These are phyloP conservation scores for Brachyistius frenatus DNA, from an alignment of 2,113 vertebrate species.

Conservation along the genomic window DNA sequence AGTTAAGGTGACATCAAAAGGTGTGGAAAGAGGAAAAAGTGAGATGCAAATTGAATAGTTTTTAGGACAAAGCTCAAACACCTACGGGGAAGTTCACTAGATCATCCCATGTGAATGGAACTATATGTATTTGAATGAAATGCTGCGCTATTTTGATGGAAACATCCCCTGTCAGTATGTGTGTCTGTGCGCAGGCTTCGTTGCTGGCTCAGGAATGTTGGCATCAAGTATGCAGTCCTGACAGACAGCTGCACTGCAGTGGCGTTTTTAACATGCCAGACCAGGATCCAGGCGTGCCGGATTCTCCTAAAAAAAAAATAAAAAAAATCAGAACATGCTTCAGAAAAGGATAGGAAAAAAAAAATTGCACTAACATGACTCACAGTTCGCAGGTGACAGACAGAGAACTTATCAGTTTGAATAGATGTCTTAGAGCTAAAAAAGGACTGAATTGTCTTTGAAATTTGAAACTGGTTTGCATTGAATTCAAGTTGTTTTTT, in stretches of 20 bases:
- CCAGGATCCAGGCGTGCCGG: conserved; percentile 68
- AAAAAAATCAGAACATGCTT: conserved; percentile 11
- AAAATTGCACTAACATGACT: not conserved
- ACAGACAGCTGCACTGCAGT: conserved; percentile 92
- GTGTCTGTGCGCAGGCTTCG: conserved; percentile 88
- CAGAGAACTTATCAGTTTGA: too few relatives aligned
- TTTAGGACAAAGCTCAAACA: not conserved
- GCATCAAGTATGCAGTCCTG: conserved; percentile 88
- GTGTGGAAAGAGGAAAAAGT: too few relatives aligned
- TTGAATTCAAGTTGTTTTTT: not conserved
- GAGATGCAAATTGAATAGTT: too few relatives aligned
- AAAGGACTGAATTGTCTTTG: not conserved
- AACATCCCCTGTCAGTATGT: conserved; percentile 90
- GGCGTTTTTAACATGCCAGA: conserved; percentile 85
- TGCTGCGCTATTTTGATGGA: conserved; percentile 91
- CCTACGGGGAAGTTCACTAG: conserved; percentile 9
- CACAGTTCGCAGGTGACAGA: not conserved
- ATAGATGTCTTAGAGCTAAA: not conserved
- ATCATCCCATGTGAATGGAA: conserved; percentile 4
- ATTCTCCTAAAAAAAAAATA: conserved; percentile 36
- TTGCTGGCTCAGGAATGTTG: conserved; percentile 91
- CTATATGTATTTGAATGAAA: conserved; percentile 49
- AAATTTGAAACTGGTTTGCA: not conserved
- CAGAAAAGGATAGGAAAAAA: too few relatives aligned
- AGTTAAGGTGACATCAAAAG: conserved; percentile 33